These are phyloP conservation scores for Lichenostomus cassidix DNA, from an alignment of 2,113 vertebrate genomes.

Conservation along the genomic window DNA sequence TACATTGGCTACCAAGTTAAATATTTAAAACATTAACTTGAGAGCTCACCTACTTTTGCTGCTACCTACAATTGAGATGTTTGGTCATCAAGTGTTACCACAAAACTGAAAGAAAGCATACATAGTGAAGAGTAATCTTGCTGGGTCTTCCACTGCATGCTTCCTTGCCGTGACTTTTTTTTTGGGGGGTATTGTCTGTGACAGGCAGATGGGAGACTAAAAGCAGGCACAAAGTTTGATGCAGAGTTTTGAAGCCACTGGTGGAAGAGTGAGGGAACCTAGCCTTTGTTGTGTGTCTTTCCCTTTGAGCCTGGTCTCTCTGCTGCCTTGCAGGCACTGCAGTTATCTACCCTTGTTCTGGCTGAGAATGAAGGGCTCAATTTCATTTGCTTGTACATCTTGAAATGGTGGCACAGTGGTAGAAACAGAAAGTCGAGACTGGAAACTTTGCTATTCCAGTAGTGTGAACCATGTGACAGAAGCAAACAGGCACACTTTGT, in stretches of 20 bases:
- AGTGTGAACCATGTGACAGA: background rate
- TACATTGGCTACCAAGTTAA: background rate
- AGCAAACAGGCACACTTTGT: background rate
- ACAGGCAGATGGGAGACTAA: background rate
- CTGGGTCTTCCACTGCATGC: background rate
- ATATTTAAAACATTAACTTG: background rate
- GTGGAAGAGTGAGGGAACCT: background rate
- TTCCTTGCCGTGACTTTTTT: background rate
- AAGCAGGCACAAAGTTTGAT: background rate
- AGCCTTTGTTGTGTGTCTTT: background rate
- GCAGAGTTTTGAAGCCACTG: background rate
- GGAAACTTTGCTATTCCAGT: background rate
- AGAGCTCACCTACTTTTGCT: background rate
- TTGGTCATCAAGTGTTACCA: background rate
- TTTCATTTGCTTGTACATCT: background rate
- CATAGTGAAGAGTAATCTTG: background rate
- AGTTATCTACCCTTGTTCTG: background rate
- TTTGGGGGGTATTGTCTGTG: background rate
- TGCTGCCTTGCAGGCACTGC: background rate
- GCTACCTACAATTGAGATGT: background rate
- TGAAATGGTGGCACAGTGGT: background rate
- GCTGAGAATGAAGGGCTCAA: background rate
- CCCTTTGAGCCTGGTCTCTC: background rate
- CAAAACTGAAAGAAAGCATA: background rate
- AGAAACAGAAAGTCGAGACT: background rate